Evolutionary conservation across 2,113 vertebrate genomes (phyloP), one percentile per base, ranked within the genome.

Genomic region (Cyprinodon variegatus): DNA sequence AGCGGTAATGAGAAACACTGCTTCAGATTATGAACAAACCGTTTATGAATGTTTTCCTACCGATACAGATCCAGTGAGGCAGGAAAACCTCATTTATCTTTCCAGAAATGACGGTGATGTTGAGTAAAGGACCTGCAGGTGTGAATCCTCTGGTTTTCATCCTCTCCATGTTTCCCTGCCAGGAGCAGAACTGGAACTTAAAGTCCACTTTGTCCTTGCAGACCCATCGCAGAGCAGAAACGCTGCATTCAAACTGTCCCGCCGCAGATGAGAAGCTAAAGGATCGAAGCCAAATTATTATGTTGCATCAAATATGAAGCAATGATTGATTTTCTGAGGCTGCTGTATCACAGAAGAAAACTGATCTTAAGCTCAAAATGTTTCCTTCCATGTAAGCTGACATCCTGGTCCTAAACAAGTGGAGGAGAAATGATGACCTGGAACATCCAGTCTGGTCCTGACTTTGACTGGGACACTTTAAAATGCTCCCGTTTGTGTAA

Each of bases 21-120:
- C 11, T 3, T 36, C 12, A 36, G 4, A 41, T 6, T 29, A 41
- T 41, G 5, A 41, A 4, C 41, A 41, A 41, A 41, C 41, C 9
- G 41, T 41, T 41, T 41, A 29, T 41, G 3, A 3, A 53, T 17
- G 48, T 48, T 22, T 9, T 53, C 77, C 60, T 11, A 88, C 86
- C 68, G 2, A 50, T 65, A 66, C 68, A 78, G 75, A 85, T 37
- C 82, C 83, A 85, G 79, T 87, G 86, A 8, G 77, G 86, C 63
- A 87, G 61, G 38, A 78, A 43, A 15, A 87, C 77, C 61, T 66
- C 79, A 39, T 14, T 37, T 0, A 87, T 41, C 77, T 45, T 69
- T 29, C 86, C 86, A 61, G 45, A 5, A 37, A 11, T 67, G 12
- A 81, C 53, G 60, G 57, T 53, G 48, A 85, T 40, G 60, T 88